phyloP scores from a whole-genome alignment of 2,888 invertebrate genomes.

The Portevinia maculata region DNA sequence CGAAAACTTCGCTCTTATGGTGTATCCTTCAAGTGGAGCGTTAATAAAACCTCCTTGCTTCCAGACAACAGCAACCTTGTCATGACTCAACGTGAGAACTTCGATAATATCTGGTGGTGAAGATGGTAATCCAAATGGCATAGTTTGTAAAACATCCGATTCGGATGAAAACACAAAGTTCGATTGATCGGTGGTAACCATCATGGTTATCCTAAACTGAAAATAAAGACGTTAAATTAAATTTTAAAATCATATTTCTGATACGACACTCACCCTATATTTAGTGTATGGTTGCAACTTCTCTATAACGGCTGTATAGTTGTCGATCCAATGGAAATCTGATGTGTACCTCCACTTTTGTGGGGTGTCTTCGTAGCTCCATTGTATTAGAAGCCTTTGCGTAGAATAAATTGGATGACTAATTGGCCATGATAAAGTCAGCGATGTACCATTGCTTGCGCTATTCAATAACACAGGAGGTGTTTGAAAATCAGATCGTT shows the following conservation, averaged over 20 bases:
- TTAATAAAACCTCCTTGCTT: constrained; percentile 93
- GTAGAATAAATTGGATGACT: constrained; percentile 83
- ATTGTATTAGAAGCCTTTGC: constrained; percentile 88
- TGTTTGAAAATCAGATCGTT: constrained; percentile 41
- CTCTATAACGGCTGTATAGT: constrained; percentile 88
- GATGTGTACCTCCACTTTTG: constrained; percentile 90
- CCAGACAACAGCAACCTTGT: constrained; percentile 94
- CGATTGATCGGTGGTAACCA: constrained; percentile 85
- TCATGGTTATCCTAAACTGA: constrained; percentile 91
- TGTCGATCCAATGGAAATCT: constrained; percentile 84
- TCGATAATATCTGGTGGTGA: constrained; percentile 90
- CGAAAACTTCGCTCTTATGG: constrained; percentile 87
- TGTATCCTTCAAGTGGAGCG: constrained; percentile 94
- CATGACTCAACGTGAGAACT: constrained; percentile 91
- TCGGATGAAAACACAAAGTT: constrained; percentile 89
- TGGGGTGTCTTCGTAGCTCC: constrained; percentile 87
- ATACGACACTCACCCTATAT: constrained; percentile 92
- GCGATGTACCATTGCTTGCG: constrained; percentile 27
- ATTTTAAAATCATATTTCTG: too few species aligned
- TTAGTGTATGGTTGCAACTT: constrained; percentile 94
- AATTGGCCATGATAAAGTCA: constrained; percentile 57
- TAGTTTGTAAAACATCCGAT: constrained; percentile 90
- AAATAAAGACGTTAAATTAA: too few species aligned
- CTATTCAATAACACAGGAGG: constrained; percentile 16
- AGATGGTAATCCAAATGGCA: constrained; percentile 88